Percentiles rank a stretch among this genome's conserved stretches.
Evolutionary conservation across 2,797 vertebrate species (phyloP).

Genomic region (Nannoperca obscura): DNA sequence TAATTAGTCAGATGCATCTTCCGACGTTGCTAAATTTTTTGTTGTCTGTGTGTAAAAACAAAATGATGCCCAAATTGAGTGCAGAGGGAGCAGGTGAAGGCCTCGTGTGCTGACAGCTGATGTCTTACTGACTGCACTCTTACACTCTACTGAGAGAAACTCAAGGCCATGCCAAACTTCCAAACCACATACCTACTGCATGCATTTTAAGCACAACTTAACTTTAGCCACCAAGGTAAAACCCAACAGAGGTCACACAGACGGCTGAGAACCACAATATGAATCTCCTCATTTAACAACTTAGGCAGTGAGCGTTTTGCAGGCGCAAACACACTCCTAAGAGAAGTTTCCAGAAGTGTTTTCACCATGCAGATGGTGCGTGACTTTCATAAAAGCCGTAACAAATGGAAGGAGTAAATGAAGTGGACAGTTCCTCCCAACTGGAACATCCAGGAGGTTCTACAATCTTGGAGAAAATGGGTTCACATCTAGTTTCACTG

Average conservation of each 20-base stretch:
- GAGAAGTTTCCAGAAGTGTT: constrained; percentile 56
- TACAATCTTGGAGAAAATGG: constrained; percentile 71
- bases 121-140: constrained; percentile 21
- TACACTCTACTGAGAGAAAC: constrained; percentile 5
- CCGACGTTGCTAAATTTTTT: constrained; percentile 6
- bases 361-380: constrained; percentile 73
- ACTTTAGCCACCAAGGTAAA: constrained; percentile 13
- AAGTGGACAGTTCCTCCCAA: constrained; percentile 75
- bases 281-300: constrained; percentile 49
- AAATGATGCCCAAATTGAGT: constrained; percentile 45
- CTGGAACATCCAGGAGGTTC: constrained; percentile 72
- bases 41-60: constrained; percentile 24
- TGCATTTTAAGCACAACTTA: constrained; percentile 15
- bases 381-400: constrained; percentile 73
- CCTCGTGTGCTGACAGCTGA: constrained; percentile 42
- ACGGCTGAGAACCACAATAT: constrained; percentile 17
- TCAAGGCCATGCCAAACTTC: neutral
- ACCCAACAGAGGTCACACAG: constrained; percentile 37
- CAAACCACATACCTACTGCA: neutral
- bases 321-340: constrained; percentile 34
- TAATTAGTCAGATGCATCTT: constrained; percentile 14
- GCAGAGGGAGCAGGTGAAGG: constrained; percentile 52
- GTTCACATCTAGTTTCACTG: constrained; percentile 68
- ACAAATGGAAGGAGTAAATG: constrained; percentile 78
- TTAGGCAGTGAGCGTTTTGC: constrained; percentile 25